phyloP scores from a whole-genome alignment of 2,797 vertebrate genomes.

The Salarias fasciatus region DNA sequence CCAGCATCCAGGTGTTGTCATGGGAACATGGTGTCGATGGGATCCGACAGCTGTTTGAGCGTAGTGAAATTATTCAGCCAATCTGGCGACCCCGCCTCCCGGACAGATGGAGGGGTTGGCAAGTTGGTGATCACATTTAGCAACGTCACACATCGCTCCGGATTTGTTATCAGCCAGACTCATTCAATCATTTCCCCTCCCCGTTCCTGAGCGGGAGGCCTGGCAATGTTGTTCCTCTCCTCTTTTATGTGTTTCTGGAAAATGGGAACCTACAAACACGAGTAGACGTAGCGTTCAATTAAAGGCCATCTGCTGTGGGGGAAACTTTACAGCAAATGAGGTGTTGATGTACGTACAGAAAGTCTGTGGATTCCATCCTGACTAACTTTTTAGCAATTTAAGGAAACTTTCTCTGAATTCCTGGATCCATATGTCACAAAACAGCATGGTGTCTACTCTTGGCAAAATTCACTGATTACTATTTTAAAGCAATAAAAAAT shows the following conservation, averaged over 20 bases:
- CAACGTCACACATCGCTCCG: constrained; percentile 61
- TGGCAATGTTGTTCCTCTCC: background rate
- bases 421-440: constrained; percentile 1
- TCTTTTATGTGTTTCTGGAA: background rate
- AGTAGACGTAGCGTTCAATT: background rate
- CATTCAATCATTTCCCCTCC: constrained; percentile 18
- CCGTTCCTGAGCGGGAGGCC: background rate
- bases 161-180: constrained; percentile 35
- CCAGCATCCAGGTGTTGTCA: constrained; percentile 77
- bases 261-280: background rate
- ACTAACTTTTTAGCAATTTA: background rate
- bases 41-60: constrained; percentile 81
- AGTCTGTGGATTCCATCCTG: background rate
- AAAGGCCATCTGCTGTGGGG: background rate
- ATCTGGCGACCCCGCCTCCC: constrained; percentile 69
- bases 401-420: background rate
- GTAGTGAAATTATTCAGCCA: constrained; percentile 72
- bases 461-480: too few species aligned
- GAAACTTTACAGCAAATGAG: background rate
- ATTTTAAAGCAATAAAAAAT: too few species aligned
- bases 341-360: background rate
- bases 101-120: constrained; percentile 81
- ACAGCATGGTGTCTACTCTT: too few species aligned
- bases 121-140: constrained; percentile 74
- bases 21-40: constrained; percentile 63